Base-by-base conservation (phyloP, 2,113 vertebrate species). In the Myocastor coypus region DNA sequence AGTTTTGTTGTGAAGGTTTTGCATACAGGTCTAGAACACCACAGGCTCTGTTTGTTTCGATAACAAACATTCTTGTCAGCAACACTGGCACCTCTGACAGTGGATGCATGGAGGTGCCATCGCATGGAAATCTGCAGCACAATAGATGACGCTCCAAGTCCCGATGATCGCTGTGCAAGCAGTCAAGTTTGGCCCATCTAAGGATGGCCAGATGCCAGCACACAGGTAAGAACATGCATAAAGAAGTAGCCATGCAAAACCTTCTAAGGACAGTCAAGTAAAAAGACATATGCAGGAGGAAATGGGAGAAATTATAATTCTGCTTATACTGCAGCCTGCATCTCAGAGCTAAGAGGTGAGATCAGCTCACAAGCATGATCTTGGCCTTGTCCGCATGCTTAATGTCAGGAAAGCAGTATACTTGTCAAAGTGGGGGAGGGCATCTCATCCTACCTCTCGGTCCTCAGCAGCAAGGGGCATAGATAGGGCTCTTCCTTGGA, bases 1-100 rank as follows among this genome's bases (percentile, higher is more conserved):
- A 98, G 97, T 98, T 98, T 98, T 98, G 97, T 97, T 98, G 84
- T 97, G 97, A 98, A 98, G 97, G 97, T 97, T 98, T 98, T 95
- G 95, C 89, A 97, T 97, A 97, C 92, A 97, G 94, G 92, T 98
- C 98, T 97, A 96, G 97, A 98, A 96, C 89, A 93, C 93, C 93
- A 73, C 97, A 96, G 4, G 37, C 90, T 97, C 98, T 98, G 97
- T 98, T 98, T 98, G 96, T 98, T 98, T 96, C 96, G 91, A 84
- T 89, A 98, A 89, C 94, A 98, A 98, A 97, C 95, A 98, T 61
- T 93, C 92, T 66, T 95, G 61, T 97, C 97, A 97, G 96, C 87
- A 97, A 61, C 89, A 59, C 32, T 93, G 95, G 85, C 66, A 94
- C 96, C 75, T 98, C 80, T 95, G 94, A 96, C 97, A 97, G 96